Evolutionary conservation across 2,888 invertebrate species (phyloP), one percentile per base, ranked within the genome.

Genomic region (Harpalus rubripes): DNA sequence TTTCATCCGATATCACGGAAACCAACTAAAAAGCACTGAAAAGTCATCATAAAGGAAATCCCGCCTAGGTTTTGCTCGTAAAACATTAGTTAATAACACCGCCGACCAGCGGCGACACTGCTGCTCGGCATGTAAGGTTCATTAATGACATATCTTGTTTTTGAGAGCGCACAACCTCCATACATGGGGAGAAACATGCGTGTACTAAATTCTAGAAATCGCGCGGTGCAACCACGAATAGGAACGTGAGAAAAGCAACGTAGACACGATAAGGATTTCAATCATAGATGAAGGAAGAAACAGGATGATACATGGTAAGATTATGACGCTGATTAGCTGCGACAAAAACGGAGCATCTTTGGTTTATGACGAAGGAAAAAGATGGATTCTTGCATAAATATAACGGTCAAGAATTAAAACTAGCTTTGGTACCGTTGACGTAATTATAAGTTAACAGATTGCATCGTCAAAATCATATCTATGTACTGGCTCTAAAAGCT

Each of bases 81-180:
- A 74, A 83, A 83, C 74, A 72, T 83, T 74, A 82, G 41, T 82
- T 52, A 82, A 72, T 56, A 82, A 68, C 68, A 26, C 52, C 26
- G 52, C 52, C 52, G 44, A 76, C 52, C 26, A 22, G 32, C 32
- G 56, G 58, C 78, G 56, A 26, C 78, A 78, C 32, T 58, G 78
- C 5, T 26, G 32, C 63, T 63, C 63, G 44, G 59, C 63, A 63
- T 74, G 44, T 44, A 78, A 65, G 72, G 63, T 84, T 84, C 78
- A 78, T 78, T 84, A 84, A 84, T 63, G 84, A 84, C 84, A 84
- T 84, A 84, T 84, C 84, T 84, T 84, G 84, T 84, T 84, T 84
- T 84, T 84, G 84, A 84, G 61, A 78, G 39, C 22, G 84, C 44
- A 52, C 44, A 12, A 12, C 44, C 32, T 63, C 84, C 84, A 84